Conservation (phyloP, 2,113 vertebrate species). For the Accipiter virgatus region DNA sequence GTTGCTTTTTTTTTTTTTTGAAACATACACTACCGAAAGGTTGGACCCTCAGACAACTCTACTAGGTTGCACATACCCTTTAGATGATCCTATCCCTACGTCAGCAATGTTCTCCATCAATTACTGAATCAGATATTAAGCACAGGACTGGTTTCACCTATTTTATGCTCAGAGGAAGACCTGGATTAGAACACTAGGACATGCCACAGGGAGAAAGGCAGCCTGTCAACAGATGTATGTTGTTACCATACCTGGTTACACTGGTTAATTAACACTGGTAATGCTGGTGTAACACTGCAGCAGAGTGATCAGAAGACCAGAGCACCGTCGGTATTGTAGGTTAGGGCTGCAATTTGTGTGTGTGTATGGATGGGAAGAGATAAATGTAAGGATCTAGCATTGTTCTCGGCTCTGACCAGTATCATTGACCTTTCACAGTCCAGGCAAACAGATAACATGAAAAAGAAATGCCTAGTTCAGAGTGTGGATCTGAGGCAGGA, state of each 20-base stretch:
- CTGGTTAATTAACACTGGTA: too few species aligned
- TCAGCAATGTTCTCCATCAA: too few species aligned
- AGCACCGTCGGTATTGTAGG: fast-evolving
- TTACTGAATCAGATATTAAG: background rate
- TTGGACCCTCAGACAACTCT: background rate
- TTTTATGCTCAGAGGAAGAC: background rate
- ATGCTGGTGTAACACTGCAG: background rate
- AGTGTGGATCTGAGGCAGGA: too few species aligned
- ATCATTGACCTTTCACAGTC: background rate
- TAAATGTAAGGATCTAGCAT: fast-evolving
- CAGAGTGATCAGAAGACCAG: fast-evolving
- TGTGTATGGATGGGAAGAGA: fast-evolving
- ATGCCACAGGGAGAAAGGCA: background rate
- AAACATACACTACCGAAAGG: background rate
- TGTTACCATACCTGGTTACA: too few species aligned
- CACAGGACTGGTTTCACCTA: background rate
- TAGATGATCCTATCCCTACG: background rate
- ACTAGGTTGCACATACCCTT: background rate
- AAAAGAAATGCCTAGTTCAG: background rate
- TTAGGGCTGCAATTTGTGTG: background rate
- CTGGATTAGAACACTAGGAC: background rate
- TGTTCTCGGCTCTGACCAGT: background rate
- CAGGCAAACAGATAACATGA: fast-evolving
- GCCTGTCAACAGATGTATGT: too few species aligned
- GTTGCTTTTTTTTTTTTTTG: background rate